A percentile compares a stretch with the other conserved stretches of the same genome.
These are phyloP conservation scores for Microcaecilia unicolor DNA, from an alignment of 2,797 vertebrate genomes.

Conservation along the genomic window DNA sequence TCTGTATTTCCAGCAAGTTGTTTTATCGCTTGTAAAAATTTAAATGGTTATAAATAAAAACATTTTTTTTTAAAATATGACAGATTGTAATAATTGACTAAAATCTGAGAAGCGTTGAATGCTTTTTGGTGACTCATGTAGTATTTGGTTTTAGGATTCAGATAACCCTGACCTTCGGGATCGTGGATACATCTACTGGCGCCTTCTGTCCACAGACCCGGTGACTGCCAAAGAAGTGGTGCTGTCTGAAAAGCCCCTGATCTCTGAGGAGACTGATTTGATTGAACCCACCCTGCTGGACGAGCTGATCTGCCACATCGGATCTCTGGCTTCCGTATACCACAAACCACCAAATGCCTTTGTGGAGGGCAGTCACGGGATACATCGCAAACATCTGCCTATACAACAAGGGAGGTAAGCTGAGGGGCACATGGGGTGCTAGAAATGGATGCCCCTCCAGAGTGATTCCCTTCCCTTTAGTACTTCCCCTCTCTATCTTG, in stretches of 20 bases:
- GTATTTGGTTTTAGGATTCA: conserved; percentile 68
- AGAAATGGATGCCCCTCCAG: not conserved
- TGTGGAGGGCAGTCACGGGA: conserved; percentile 92
- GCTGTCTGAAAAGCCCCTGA: conserved; percentile 88
- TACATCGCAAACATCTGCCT: conserved; percentile 91
- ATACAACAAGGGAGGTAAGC: conserved; percentile 90
- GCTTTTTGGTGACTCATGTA: not conserved
- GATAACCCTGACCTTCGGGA: conserved; percentile 96
- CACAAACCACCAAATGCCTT: conserved; percentile 96
- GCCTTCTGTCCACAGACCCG: conserved; percentile 90
- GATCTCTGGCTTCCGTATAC: conserved; percentile 88
- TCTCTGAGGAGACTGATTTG: conserved; percentile 93
- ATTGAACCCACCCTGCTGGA: conserved; percentile 91
- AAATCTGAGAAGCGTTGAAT: not conserved
- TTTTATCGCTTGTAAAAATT: too few species aligned
- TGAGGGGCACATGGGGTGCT: too few species aligned
- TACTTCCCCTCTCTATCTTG: too few species aligned
- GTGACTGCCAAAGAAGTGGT: conserved; percentile 96
- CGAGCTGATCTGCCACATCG: conserved; percentile 92
- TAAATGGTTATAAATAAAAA: too few species aligned
- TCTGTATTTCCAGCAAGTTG: too few species aligned
- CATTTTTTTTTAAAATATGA: too few species aligned
- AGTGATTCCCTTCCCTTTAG: too few species aligned
- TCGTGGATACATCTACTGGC: conserved; percentile 96
- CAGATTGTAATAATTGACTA: not conserved